Conservation (phyloP, 2,797 vertebrate species). For the Fundulus diaphanus region DNA sequence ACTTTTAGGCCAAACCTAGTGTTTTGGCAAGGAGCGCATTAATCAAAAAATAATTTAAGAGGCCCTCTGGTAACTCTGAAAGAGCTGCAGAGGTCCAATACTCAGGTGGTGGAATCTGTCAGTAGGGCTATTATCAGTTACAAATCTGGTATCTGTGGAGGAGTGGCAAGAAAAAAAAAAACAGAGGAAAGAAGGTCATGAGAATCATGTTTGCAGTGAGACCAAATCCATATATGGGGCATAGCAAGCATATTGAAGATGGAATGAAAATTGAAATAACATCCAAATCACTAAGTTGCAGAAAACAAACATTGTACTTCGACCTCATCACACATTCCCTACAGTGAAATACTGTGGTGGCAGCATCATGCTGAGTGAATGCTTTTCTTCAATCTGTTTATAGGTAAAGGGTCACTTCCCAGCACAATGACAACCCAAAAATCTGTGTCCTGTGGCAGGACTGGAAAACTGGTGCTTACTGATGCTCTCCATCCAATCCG, state of each 20-base stretch:
- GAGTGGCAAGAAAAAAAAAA: not conserved
- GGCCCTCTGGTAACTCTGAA: not conserved
- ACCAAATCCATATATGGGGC: not conserved
- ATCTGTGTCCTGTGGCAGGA: too few relatives aligned
- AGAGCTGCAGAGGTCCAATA: not conserved
- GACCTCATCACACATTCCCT: not conserved
- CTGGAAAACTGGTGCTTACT: too few relatives aligned
- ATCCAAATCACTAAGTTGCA: not conserved
- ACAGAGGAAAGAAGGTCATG: too few relatives aligned
- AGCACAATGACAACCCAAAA: too few relatives aligned
- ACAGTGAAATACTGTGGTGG: not conserved
- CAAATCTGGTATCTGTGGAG: not conserved
- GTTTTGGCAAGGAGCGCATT: not conserved
- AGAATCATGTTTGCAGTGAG: not conserved
- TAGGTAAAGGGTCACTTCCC: too few relatives aligned
- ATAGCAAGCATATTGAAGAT: not conserved
- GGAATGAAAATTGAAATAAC: not conserved
- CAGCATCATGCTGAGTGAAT: too few relatives aligned
- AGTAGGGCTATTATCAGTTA: not conserved
- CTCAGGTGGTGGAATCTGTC: not conserved
- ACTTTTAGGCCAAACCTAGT: too few relatives aligned
- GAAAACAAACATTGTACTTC: not conserved
- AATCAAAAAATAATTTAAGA: not conserved
- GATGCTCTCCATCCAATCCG: too few relatives aligned
- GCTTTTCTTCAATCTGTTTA: too few relatives aligned